A percentile compares a stretch with the other conserved stretches of the same genome.
Conservation (phyloP, 2,888 invertebrate species). For the Leptodirus hochenwartii region DNA sequence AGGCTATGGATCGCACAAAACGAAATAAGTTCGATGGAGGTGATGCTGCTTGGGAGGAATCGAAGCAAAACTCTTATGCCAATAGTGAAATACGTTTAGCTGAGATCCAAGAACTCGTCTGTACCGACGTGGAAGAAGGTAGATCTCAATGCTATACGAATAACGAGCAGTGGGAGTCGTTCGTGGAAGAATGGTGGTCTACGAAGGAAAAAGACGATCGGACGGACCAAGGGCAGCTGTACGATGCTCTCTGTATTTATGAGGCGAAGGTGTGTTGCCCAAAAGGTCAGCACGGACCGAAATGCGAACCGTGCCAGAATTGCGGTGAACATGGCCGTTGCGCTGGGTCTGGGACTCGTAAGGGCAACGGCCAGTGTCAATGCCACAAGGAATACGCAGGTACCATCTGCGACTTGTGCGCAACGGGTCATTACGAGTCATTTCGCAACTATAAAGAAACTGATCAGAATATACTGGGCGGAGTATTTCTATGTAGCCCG, state of each 20-base stretch:
- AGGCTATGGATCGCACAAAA: conserved; percentile 67
- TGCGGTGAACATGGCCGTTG: conserved; percentile 70
- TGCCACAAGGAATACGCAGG: conserved; percentile 75
- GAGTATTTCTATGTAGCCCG: conserved; percentile 53
- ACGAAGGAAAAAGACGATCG: conserved; percentile 31
- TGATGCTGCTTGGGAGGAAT: conserved; percentile 86
- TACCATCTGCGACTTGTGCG: conserved; percentile 60
- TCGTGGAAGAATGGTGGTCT: conserved; percentile 82
- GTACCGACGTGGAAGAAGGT: conserved; percentile 53
- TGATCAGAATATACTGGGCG: no score
- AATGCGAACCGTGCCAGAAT: conserved; percentile 63
- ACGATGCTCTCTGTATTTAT: conserved; percentile 63
- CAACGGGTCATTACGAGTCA: conserved; percentile 49
- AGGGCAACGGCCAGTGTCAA: conserved; percentile 79
- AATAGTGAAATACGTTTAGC: conserved; percentile 77
- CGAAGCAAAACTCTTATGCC: conserved; percentile 63
- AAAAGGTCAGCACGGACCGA: conserved; percentile 59
- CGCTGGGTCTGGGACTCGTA: conserved; percentile 72
- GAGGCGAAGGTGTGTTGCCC: conserved; percentile 69
- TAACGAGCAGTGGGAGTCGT: conserved; percentile 64
- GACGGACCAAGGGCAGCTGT: conserved; percentile 31
- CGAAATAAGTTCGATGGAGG: conserved; percentile 84
- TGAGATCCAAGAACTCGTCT: conserved; percentile 79
- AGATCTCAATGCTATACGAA: conserved; percentile 68
- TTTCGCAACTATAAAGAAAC: conserved; percentile 57